Evolutionary conservation across 2,888 invertebrate species (phyloP).

Genomic region (Scaptomyza flava): DNA sequence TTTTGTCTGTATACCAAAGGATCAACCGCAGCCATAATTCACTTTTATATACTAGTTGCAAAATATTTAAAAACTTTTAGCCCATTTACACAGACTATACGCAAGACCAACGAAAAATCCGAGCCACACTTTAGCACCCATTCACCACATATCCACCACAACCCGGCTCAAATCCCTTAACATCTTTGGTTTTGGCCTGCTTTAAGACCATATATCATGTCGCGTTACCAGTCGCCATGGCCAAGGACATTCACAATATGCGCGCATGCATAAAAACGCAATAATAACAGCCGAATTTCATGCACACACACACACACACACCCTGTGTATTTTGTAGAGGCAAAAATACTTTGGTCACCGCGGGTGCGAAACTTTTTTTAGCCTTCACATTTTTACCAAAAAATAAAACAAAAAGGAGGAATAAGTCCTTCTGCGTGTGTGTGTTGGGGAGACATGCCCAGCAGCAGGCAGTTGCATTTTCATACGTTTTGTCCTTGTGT

Average conservation of each 20-base stretch:
- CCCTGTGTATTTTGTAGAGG: conserved; percentile 8
- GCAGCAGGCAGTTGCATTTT: conserved; percentile 32
- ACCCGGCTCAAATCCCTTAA: not conserved
- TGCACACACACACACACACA: conserved; percentile 14
- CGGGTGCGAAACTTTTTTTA: conserved; percentile 62
- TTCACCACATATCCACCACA: not conserved
- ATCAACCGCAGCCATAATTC: conserved; percentile 56
- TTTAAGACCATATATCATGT: conserved; percentile 75
- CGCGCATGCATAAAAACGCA: conserved; percentile 78
- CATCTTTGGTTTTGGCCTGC: conserved; percentile 44
- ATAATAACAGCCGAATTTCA: conserved; percentile 65
- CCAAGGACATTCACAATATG: conserved; percentile 80
- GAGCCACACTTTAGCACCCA: conserved; percentile 23
- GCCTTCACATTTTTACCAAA: conserved; percentile 38
- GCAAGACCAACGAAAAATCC: conserved; percentile 35
- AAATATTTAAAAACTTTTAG: conserved; percentile 68
- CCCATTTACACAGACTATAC: conserved; percentile 32
- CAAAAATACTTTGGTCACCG: conserved; percentile 69
- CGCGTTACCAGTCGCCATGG: conserved; percentile 60
- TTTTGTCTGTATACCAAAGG: conserved; percentile 3
- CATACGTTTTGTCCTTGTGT: conserved; percentile 51
- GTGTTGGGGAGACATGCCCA: conserved; percentile 34
- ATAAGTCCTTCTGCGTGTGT: conserved; percentile 23
- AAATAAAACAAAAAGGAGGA: conserved; percentile 27
- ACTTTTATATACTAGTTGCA: conserved; percentile 52